phyloP scores from a whole-genome alignment of 2,888 invertebrate species.

The Embidobia sp. region DNA sequence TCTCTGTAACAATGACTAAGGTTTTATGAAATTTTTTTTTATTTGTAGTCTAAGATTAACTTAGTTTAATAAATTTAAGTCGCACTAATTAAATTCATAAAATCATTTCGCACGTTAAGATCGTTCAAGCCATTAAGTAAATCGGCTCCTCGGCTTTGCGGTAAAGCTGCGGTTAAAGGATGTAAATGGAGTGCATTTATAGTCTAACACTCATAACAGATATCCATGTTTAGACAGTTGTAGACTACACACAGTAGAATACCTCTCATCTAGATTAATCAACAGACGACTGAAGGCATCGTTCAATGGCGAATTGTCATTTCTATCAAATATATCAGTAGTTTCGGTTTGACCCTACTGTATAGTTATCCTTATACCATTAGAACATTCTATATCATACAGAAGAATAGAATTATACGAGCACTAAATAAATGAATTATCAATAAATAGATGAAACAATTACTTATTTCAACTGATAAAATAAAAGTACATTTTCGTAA shows the following conservation, averaged over 20 bases:
- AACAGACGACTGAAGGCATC: conserved; percentile 50
- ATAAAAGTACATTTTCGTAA: too few species aligned
- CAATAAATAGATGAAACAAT: too few species aligned
- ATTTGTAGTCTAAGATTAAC: conserved; percentile 9
- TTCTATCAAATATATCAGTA: conserved; percentile 44
- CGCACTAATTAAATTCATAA: conserved; percentile 51
- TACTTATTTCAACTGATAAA: too few species aligned
- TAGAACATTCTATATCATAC: too few species aligned
- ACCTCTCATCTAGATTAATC: conserved; percentile 64
- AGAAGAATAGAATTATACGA: too few species aligned
- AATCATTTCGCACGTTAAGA: conserved; percentile 54
- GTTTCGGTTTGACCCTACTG: too few species aligned
- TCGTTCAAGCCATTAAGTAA: conserved; percentile 55
- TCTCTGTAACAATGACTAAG: too few species aligned
- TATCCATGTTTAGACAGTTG: conserved; percentile 58
- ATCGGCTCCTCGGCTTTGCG: conserved; percentile 54
- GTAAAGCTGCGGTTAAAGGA: conserved; percentile 54
- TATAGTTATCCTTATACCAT: too few species aligned
- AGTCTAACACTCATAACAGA: conserved; percentile 57
- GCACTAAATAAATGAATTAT: too few species aligned
- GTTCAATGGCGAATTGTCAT: conserved; percentile 45
- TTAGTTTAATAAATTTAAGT: conserved; percentile 7
- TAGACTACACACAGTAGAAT: conserved; percentile 50
- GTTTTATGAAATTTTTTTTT: too few species aligned
- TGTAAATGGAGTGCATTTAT: conserved; percentile 60